Conservation (phyloP, 1,140 invertebrate genomes). For the Tetranychus urticae region DNA sequence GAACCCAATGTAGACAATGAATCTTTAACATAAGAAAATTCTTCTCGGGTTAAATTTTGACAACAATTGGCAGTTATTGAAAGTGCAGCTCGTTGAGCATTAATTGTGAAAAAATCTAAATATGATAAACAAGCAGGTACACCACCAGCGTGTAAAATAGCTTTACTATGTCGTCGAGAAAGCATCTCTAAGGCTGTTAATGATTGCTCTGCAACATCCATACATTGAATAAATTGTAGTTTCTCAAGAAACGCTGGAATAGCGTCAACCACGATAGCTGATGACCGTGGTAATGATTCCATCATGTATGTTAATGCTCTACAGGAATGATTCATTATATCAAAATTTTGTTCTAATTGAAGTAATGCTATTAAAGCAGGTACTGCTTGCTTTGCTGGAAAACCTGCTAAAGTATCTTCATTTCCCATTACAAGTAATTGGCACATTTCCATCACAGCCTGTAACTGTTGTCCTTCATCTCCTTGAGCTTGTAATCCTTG, state of each 20-base stretch:
- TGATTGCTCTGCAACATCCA: slow-evolving; percentile 95
- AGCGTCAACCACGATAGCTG: slow-evolving; percentile 82
- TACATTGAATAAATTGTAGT: slow-evolving; percentile 89
- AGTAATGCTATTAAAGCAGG: slow-evolving; percentile 69
- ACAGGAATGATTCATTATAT: slow-evolving; percentile 98
- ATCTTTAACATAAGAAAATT: slow-evolving; percentile 72
- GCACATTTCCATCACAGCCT: slow-evolving; percentile 95
- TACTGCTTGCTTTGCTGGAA: slow-evolving; percentile 91
- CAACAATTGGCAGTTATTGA: slow-evolving; percentile 91
- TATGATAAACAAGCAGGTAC: slow-evolving; percentile 84
- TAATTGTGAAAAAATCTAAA: slow-evolving; percentile 91
- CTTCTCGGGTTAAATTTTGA: slow-evolving; percentile 70
- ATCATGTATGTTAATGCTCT: slow-evolving; percentile 97
- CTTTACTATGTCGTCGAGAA: slow-evolving; percentile 81
- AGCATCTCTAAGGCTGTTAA: slow-evolving; percentile 88
- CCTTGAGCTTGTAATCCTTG: slow-evolving; percentile 73
- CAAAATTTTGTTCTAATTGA: slow-evolving; percentile 90
- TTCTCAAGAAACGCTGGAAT: slow-evolving; percentile 87
- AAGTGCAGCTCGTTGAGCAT: slow-evolving; percentile 75
- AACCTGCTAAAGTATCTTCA: slow-evolving; percentile 90
- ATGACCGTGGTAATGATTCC: slow-evolving; percentile 86
- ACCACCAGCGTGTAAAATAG: slow-evolving; percentile 77
- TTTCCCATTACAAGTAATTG: slow-evolving; percentile 98
- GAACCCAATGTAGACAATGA: slow-evolving; percentile 62
- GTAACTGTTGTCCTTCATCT: slow-evolving; percentile 87